Base-by-base conservation (phyloP, 2,888 invertebrate species). In the Morpho achilles region DNA sequence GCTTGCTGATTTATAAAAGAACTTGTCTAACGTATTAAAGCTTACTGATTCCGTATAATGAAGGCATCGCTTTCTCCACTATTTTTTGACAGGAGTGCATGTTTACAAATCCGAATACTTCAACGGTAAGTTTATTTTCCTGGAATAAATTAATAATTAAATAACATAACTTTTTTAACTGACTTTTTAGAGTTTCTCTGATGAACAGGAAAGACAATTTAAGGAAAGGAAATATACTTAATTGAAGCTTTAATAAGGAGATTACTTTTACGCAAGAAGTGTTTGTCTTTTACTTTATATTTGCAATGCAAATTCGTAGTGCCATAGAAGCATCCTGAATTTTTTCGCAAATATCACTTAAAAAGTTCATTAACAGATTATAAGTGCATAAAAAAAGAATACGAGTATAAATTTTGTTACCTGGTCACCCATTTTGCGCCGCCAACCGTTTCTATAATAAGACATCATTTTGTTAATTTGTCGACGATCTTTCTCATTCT, bases 111-210 rank as follows among this genome's bases (percentile, higher is more conserved):
- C 70, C 68, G 45, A 79, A 82, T 2, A 60, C 60, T 66, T 77
- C 77, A 6, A 78, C 67, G 0, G 68, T 69, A 32, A 83, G 59
- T 60, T 67, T 67, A 55, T 77, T 79, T 65, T 73, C 69, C 83
- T 82, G 72, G 49, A 76, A 75, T 32, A 5, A 32, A 32, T 5
- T 32, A 32, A 2, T 5, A 32, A 32, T 32, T 5, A 5, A 32
- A 23, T 23, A 23, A 23, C 23, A 23, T 4, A 23, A 4, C 23
- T 23, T 23, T 23, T 23, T 23, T 23, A 23, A 23, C 23, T 4
- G 23, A 23, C 2, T 3, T 23, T 23, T 23, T 32, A 32, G 32
- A 32, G 32, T 3, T 32, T 32, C 0, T 32, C 3, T 32, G 32
- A 32, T 32, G 32, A 32, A 32, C 32, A 32, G 5, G 0, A 2